Base-by-base conservation (phyloP, 1,140 invertebrate genomes). In the Drosophila triauraria region DNA sequence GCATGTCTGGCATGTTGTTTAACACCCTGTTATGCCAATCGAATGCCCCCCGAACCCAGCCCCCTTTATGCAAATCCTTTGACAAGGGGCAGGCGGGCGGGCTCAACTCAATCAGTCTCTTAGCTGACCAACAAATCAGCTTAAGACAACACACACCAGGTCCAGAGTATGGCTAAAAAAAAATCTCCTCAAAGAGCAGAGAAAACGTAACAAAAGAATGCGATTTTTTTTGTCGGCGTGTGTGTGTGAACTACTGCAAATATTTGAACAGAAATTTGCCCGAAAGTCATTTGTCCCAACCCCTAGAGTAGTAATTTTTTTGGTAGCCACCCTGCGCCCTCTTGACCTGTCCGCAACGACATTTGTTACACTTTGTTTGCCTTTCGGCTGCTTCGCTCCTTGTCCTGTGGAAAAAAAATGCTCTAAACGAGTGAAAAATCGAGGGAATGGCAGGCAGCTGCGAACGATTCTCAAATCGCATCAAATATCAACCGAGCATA, bases 401-500 rank as follows among this genome's bases (percentile, higher is more conserved):
- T 20, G 48, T 30, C 9, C 13, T 23, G 51, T 35, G 51, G 32
- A 56, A 56, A 43, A 50, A 68, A 50, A 68, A 51, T 50, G 47
- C 67, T 25, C 67, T 68, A 68, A 70, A 68, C 20, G 67, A 20
- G 68, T n/a, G 15, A 47, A 69, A 56, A 44, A 40, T 68, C 20
- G 6, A 1, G 32, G 6, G 20, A 54, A n/a, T 12, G 54, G n/a
- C n/a, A 9, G n/a, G 25, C 38, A n/a, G 50, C 43, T 35, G 61
- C 43, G 40, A 60, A 53, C 57, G 77, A 69, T 75, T 86, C 78
- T 65, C 75, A 91, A 91, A 91, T 91, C 88, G 88, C 88, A 91
- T 91, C 88, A 91, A 91, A 91, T 91, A 91, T 85, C 88, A 91
- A 87, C 88, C 78, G 80, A 91, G 88, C 88, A 91, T 91, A 91